Evolutionary conservation across 2,797 vertebrate species (phyloP), one percentile per base, ranked within the genome.

Genomic region (Chromis chromis): DNA sequence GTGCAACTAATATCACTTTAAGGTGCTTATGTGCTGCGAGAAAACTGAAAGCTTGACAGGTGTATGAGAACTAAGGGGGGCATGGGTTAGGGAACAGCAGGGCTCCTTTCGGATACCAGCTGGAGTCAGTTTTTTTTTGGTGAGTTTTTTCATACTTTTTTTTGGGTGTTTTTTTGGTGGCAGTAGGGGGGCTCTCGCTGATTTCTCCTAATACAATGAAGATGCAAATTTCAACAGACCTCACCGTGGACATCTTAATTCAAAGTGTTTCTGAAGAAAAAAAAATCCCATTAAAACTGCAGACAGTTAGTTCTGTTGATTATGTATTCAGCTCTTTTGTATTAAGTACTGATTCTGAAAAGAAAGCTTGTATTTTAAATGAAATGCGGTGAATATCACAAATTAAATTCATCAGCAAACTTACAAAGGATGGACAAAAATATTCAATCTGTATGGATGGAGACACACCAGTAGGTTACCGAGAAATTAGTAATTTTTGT

Each of bases 41-140:
- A 28, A 53, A 72, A 64, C 7, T 39, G 39, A 62, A 39, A 36
- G 17, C 40, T 25, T 63, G 11, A 17, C 62, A 42, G n/a, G 22
- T 12, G 11, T 9, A 21, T 57, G 13, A 22, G 28, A 40, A 52
- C 13, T 14, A 39, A 39, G 39, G 36, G 44, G 1, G 2, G 39
- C 36, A 33, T 6, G 14, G 46, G 65, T 59, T 60, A 50, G 8
- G 14, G 16, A 49, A 56, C 58, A 48, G 50, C 33, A 57, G 52
- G 39, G 25, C 36, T 46, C 21, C 33, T 66, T 42, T 60, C 39
- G 44, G 10, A 36, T 33, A 40, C 39, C 22, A 48, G 49, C 31
- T 27, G 55, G 40, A 55, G 31, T 22, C 40, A 3, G 8, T 7
- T 22, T 65, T 12, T 7, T 22, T 65, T 12, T 21, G 28, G 2